These are phyloP conservation scores for Orchestes rusci DNA, from an alignment of 2,888 invertebrate species.

Conservation along the genomic window DNA sequence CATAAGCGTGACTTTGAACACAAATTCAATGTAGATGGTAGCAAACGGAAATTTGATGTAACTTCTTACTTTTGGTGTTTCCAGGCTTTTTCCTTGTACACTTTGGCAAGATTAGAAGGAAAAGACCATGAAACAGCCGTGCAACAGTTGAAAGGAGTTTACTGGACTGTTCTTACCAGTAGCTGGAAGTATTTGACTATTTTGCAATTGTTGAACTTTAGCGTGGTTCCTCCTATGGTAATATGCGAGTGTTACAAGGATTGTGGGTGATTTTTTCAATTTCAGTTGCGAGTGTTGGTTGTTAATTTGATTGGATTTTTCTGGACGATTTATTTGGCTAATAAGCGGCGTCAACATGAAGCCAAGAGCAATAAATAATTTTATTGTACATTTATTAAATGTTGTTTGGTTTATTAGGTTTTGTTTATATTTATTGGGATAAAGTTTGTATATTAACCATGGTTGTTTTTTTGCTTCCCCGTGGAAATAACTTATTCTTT, in stretches of 20 bases:
- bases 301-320: constrained; percentile 70
- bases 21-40: no score
- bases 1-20: no score
- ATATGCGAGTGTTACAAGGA: constrained; percentile 31
- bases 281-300: constrained; percentile 67
- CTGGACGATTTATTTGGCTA: constrained; percentile 70
- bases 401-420: no score
- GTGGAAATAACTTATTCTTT: no score
- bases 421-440: no score
- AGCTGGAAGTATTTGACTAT: constrained; percentile 74
- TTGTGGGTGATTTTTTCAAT: no score
- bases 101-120: constrained; percentile 68
- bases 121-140: constrained; percentile 60
- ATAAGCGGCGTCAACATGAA: constrained; percentile 53
- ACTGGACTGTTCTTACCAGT: constrained; percentile 58
- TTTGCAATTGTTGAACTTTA: constrained; percentile 66
- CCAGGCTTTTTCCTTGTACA: constrained; percentile 61
- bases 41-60: no score
- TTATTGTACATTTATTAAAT: no score
- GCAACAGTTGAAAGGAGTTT: constrained; percentile 56
- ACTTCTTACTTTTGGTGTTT: no score
- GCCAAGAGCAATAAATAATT: neutral
- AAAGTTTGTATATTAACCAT: no score
- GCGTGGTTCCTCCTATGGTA: constrained; percentile 73
- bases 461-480: no score